Conservation (phyloP, 2,888 invertebrate species). For the Onthophagus sagittarius region DNA sequence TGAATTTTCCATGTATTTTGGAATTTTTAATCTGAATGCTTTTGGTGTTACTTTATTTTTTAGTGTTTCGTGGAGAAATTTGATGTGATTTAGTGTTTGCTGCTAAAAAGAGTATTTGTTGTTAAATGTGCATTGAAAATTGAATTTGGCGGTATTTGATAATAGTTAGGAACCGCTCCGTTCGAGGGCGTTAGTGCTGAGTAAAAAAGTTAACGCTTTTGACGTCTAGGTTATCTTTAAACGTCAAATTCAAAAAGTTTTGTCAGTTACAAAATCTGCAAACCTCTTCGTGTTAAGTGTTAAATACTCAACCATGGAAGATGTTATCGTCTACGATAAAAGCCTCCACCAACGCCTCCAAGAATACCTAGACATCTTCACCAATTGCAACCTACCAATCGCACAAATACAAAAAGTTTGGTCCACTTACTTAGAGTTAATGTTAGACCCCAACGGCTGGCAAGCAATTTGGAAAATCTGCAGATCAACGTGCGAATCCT, state of each 20-base stretch:
- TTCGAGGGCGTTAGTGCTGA: no score
- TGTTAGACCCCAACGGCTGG: constrained; percentile 65
- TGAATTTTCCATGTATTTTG: no score
- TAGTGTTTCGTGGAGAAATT: no score
- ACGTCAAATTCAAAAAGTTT: neutral
- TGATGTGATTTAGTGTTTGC: no score
- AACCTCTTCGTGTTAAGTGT: neutral
- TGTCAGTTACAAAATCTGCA: neutral
- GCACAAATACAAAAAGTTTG: constrained; percentile 54
- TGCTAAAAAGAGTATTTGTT: no score
- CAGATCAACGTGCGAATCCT: constrained; percentile 58
- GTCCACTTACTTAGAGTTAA: constrained; percentile 55
- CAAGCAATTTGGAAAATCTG: constrained; percentile 68
- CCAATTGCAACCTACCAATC: constrained; percentile 47
- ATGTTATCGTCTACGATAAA: constrained; percentile 58
- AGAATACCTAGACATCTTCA: constrained; percentile 54
- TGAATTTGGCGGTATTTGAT: no score
- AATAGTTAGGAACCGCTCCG: no score
- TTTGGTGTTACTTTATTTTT: no score
- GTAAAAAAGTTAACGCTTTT: no score
- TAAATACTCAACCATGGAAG: constrained; percentile 47
- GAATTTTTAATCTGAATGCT: no score
- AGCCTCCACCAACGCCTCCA: constrained; percentile 53
- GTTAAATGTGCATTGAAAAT: no score
- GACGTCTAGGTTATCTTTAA: no score